These are phyloP conservation scores for Cercopithecus petaurista DNA, from an alignment of 2,797 vertebrate species.

Conservation along the genomic window DNA sequence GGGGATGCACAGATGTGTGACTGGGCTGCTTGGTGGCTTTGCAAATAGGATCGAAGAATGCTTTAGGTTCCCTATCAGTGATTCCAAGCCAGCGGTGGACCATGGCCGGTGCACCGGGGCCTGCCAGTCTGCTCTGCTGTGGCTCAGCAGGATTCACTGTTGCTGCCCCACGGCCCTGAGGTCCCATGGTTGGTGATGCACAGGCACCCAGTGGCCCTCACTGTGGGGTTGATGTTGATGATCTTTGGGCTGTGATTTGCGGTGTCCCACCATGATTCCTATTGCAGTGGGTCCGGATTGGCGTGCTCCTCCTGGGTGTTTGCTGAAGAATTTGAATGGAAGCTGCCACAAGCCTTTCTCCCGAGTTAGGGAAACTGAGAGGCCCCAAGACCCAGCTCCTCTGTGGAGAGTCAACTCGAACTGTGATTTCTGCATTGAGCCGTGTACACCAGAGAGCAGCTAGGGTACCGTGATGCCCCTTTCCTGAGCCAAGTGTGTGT, in stretches of 20 bases:
- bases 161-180: rapidly evolving
- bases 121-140: rapidly evolving
- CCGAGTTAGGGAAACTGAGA: not conserved
- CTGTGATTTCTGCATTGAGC: rapidly evolving
- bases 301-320: rapidly evolving
- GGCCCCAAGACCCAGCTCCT: not conserved
- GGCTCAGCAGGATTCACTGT: rapidly evolving
- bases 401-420: rapidly evolving
- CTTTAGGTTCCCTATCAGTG: rapidly evolving
- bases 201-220: rapidly evolving
- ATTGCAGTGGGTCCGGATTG: rapidly evolving
- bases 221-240: not conserved
- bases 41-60: not conserved
- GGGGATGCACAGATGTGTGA: rapidly evolving
- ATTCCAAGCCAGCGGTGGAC: not conserved
- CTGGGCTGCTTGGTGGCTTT: not conserved
- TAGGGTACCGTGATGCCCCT: rapidly evolving
- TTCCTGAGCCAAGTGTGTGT: no score
- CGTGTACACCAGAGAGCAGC: no score
- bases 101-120: rapidly evolving
- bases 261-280: rapidly evolving
- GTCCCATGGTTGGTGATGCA: rapidly evolving
- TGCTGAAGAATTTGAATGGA: not conserved
- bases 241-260: not conserved
- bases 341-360: not conserved